phyloP scores from a whole-genome alignment of 2,888 invertebrate genomes.

The Drosophila picticornis region DNA sequence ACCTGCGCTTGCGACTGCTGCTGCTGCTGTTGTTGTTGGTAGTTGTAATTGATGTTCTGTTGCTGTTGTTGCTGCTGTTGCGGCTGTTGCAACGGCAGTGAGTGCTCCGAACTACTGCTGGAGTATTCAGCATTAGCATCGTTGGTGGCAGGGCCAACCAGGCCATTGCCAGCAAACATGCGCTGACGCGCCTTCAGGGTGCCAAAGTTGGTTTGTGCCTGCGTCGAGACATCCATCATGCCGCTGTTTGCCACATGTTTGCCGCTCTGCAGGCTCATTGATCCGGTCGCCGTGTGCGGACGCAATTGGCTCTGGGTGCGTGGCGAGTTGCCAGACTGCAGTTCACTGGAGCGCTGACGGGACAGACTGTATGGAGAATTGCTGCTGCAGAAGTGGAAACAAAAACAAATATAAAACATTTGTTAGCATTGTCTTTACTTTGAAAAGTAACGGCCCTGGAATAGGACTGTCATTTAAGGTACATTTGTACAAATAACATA shows the following conservation, averaged over 20 bases:
- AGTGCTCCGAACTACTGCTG: conserved; percentile 88
- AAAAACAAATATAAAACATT: background rate
- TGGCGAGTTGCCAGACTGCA: conserved; percentile 33
- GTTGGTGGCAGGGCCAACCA: background rate
- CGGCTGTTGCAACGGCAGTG: conserved; percentile 83
- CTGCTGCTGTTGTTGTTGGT: conserved; percentile 52
- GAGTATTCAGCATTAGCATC: conserved; percentile 82
- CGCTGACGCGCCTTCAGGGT: conserved; percentile 73
- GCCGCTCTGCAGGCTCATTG: conserved; percentile 36
- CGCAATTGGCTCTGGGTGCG: conserved; percentile 49
- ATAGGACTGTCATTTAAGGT: background rate
- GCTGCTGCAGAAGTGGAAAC: conserved; percentile 40
- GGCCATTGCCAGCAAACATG: conserved; percentile 85
- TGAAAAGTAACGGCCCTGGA: background rate
- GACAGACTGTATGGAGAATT: conserved; percentile 86
- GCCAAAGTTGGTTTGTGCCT: conserved; percentile 63
- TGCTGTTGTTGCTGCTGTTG: conserved; percentile 45
- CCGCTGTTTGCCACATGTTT: conserved; percentile 29
- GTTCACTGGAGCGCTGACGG: conserved; percentile 86
- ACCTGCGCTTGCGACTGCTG: conserved; percentile 49
- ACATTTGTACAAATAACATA: background rate
- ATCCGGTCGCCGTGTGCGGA: conserved; percentile 62
- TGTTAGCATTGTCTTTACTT: background rate
- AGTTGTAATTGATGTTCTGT: conserved; percentile 47
- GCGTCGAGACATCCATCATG: conserved; percentile 65